phyloP scores from a whole-genome alignment of 2,113 vertebrate genomes.

The Carlito syrichta region DNA sequence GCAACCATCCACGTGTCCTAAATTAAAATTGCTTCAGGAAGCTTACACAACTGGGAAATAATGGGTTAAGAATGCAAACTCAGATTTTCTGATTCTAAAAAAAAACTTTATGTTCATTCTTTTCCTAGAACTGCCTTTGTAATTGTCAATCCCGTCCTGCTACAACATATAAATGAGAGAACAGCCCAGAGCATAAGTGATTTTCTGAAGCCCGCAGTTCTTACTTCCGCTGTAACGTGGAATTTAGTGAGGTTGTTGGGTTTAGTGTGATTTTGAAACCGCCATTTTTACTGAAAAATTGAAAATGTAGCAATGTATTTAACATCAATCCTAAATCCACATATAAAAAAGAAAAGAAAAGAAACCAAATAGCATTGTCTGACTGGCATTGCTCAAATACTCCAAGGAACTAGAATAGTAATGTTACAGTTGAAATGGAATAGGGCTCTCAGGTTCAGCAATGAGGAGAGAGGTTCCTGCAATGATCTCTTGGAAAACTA shows the following conservation, averaged over 20 bases:
- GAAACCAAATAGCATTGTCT: neutral
- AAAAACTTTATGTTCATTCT: neutral
- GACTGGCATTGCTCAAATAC: neutral
- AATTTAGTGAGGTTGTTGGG: neutral
- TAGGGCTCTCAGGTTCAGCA: neutral
- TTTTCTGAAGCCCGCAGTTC: neutral
- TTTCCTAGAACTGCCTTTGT: neutral
- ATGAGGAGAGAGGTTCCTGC: neutral
- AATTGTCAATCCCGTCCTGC: neutral
- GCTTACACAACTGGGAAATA: neutral
- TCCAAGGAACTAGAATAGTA: neutral
- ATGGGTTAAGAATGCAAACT: neutral
- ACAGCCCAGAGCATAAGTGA: neutral
- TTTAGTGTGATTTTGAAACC: neutral
- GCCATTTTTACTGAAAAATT: neutral
- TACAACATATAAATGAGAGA: neutral
- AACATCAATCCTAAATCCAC: neutral
- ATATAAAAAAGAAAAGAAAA: neutral
- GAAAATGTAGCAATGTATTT: neutral
- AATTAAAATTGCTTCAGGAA: neutral
- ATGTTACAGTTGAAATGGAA: neutral
- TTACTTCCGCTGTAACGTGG: neutral
- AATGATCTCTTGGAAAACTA: neutral
- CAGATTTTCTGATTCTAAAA: neutral
- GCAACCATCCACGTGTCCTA: rapidly evolving